These are phyloP conservation scores for Erebia aethiops DNA, from an alignment of 2,888 invertebrate species.

Conservation along the genomic window DNA sequence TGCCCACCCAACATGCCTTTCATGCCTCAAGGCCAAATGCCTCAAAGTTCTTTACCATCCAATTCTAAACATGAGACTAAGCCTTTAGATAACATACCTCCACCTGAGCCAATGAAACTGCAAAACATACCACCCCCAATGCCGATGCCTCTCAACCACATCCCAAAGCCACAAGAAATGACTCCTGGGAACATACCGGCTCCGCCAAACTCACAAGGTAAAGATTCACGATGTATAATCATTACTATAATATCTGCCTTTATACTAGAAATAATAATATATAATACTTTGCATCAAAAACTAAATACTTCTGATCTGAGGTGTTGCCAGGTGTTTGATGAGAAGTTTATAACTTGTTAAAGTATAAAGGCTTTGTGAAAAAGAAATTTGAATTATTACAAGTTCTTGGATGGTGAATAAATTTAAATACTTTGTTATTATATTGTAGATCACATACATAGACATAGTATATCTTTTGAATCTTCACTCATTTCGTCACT, in stretches of 20 bases:
- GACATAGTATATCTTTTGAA: too few relatives aligned
- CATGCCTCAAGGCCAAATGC: slow-evolving; percentile 48
- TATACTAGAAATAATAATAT: slow-evolving; percentile 2
- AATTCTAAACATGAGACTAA: slow-evolving; percentile 54
- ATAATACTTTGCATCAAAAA: too few relatives aligned
- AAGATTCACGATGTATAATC: slow-evolving; percentile 37
- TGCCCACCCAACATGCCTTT: slow-evolving; percentile 63
- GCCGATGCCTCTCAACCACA: slow-evolving; percentile 83
- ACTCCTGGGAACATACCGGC: slow-evolving; percentile 83
- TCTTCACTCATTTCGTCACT: not conserved
- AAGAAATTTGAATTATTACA: slow-evolving; percentile 2
- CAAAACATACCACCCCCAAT: slow-evolving; percentile 85
- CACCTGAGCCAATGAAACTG: slow-evolving; percentile 80
- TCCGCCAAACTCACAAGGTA: slow-evolving; percentile 67
- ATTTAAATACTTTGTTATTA: not conserved
- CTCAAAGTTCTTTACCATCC: slow-evolving; percentile 47
- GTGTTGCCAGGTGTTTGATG: too few relatives aligned
- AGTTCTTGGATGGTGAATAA: not conserved
- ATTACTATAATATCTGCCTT: slow-evolving; percentile 17
- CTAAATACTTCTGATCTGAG: too few relatives aligned
- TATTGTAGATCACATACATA: not conserved
- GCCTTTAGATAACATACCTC: slow-evolving; percentile 54
- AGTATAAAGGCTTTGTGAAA: slow-evolving; percentile 9
- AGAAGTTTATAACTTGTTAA: not conserved
- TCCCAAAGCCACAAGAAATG: slow-evolving; percentile 84